Evolutionary conservation across 1,140 invertebrate species (phyloP).

Genomic region (Bombus waltoni): DNA sequence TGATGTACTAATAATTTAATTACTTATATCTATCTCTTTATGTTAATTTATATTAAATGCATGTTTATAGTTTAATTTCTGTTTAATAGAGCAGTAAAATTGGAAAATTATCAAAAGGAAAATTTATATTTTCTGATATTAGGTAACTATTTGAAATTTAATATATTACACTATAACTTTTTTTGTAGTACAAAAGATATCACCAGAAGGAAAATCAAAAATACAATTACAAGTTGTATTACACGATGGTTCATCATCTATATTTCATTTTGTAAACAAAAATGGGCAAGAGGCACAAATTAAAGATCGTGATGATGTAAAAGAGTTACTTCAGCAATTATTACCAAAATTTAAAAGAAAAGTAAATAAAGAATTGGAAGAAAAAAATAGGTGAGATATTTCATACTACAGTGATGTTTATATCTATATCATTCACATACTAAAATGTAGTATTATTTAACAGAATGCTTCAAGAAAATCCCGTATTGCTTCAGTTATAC

Average conservation of each 20-base stretch:
- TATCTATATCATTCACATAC: neutral
- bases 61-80: conserved; percentile 18
- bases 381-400: conserved; percentile 87
- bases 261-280: conserved; percentile 98
- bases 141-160: neutral
- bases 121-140: neutral
- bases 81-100: neutral
- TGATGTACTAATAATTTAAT: conserved; percentile 8
- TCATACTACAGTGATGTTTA: neutral
- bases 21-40: neutral
- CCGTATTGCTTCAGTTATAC: conserved; percentile 92
- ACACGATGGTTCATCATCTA: conserved; percentile 96
- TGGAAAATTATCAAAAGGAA: neutral
- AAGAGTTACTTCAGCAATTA: conserved; percentile 94
- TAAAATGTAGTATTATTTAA: conserved; percentile 55
- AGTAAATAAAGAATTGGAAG: conserved; percentile 96
- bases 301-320: conserved; percentile 95
- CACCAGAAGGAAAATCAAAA: conserved; percentile 98
- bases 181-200: conserved; percentile 97
- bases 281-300: conserved; percentile 91
- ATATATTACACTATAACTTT: conserved; percentile 20
- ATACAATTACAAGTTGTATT: conserved; percentile 99
- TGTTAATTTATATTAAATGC: neutral
- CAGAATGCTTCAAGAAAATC: conserved; percentile 92
- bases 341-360: conserved; percentile 98